Evolutionary conservation across 2,888 invertebrate genomes (phyloP).

Genomic region (Hirtodrosophila histrioides): DNA sequence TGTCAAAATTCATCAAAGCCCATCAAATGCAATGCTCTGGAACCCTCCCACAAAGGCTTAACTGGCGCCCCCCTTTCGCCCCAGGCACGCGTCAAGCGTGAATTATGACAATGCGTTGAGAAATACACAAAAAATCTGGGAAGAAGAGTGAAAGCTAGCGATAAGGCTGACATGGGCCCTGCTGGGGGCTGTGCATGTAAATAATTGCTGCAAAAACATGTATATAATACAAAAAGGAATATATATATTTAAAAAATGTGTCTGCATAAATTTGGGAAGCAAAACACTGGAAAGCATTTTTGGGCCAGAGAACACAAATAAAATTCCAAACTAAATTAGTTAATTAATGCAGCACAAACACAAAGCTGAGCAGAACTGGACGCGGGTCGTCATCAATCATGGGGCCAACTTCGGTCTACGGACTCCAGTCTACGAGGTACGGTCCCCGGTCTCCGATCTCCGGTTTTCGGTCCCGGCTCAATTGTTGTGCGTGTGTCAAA

Average conservation of each 20-base stretch:
- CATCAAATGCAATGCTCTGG: conserved; percentile 54
- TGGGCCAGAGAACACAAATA: conserved; percentile 45
- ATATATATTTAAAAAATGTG: conserved; percentile 35
- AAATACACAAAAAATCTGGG: conserved; percentile 21
- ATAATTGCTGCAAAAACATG: conserved; percentile 61
- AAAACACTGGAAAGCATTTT: conserved; percentile 34
- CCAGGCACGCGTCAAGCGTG: conserved; percentile 50
- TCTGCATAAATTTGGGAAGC: conserved; percentile 60
- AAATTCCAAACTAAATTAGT: conserved; percentile 74
- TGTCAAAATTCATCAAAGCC: conserved; percentile 71
- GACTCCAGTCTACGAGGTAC: neutral
- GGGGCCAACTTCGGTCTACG: conserved; percentile 21
- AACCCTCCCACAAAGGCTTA: conserved; percentile 37
- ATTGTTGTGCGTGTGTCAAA: conserved; percentile 61
- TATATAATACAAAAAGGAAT: conserved; percentile 18
- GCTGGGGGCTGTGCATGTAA: conserved; percentile 52
- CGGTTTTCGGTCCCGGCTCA: conserved; percentile 35
- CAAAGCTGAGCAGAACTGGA: conserved; percentile 39
- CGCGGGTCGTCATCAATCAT: conserved; percentile 73
- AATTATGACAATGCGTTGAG: conserved; percentile 66
- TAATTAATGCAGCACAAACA: conserved; percentile 73
- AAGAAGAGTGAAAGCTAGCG: conserved; percentile 70
- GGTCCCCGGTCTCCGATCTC: neutral
- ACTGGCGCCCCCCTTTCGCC: conserved; percentile 21
- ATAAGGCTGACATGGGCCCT: conserved; percentile 57